These are phyloP conservation scores for Spisula subtruncata DNA, from an alignment of 2,888 invertebrate species.

Conservation along the genomic window DNA sequence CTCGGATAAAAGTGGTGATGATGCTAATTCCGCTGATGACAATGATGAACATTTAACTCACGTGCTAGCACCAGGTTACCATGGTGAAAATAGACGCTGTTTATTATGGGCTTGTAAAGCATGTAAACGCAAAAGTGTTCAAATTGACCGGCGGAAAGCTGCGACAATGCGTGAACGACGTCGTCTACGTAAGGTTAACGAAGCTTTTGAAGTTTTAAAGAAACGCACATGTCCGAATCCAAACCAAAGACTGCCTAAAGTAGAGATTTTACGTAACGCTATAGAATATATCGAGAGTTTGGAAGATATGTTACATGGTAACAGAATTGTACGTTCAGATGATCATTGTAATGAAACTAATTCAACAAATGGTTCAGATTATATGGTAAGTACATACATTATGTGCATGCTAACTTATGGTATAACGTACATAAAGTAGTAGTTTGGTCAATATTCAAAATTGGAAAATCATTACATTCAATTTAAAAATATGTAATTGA, in stretches of 20 bases:
- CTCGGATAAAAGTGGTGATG: slow-evolving; percentile 75
- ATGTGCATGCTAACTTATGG: not conserved
- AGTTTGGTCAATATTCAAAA: not conserved
- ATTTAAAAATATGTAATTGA: too few relatives aligned
- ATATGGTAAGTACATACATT: slow-evolving; percentile 81
- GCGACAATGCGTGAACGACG: slow-evolving; percentile 98
- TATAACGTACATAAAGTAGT: not conserved
- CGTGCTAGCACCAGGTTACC: slow-evolving; percentile 88
- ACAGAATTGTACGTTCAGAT: slow-evolving; percentile 77
- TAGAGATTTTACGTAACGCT: slow-evolving; percentile 98
- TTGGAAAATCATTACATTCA: not conserved
- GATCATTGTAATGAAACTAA: slow-evolving; percentile 81
- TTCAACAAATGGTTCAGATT: slow-evolving; percentile 84
- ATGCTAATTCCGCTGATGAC: slow-evolving; percentile 75
- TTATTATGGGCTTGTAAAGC: slow-evolving; percentile 99
- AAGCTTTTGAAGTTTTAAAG: slow-evolving; percentile 98
- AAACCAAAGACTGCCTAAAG: slow-evolving; percentile 98
- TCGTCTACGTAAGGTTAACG: slow-evolving; percentile 98
- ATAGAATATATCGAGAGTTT: slow-evolving; percentile 97
- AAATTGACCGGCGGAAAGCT: slow-evolving; percentile 98
- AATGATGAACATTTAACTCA: slow-evolving; percentile 85
- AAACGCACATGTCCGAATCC: slow-evolving; percentile 97
- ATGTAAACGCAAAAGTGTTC: slow-evolving; percentile 96
- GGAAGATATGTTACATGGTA: slow-evolving; percentile 88
- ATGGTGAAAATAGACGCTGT: slow-evolving; percentile 91